A percentile compares a stretch with the other conserved stretches of the same genome.
Evolutionary conservation across 2,113 vertebrate species (phyloP).

Genomic region (Corythornis cristatus): DNA sequence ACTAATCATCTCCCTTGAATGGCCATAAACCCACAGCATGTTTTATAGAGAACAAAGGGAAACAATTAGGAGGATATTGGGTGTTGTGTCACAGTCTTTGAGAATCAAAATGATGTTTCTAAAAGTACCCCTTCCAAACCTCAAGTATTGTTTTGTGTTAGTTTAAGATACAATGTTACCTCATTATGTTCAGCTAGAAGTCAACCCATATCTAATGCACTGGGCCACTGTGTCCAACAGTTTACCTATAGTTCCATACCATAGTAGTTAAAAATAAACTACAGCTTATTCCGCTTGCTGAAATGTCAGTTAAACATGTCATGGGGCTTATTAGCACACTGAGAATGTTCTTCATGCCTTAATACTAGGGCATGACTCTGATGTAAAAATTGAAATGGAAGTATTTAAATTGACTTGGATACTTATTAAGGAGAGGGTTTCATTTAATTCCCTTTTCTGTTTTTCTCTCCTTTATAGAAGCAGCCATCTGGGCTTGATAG

Average conservation of each 20-base stretch:
- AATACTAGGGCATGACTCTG: constrained; percentile 55
- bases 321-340: constrained; percentile 48
- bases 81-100: not conserved
- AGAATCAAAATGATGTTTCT: not conserved
- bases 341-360: constrained; percentile 59
- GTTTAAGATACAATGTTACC: not conserved
- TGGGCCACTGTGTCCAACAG: not conserved
- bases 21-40: not conserved
- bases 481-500: constrained; percentile 58
- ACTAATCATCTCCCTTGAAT: not conserved
- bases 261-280: constrained; percentile 53
- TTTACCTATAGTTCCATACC: not conserved
- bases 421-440: constrained; percentile 54
- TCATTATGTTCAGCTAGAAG: constrained; percentile 4
- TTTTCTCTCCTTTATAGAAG: constrained; percentile 28
- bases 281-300: not conserved
- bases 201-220: not conserved
- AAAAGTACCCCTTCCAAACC: not conserved
- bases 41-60: not conserved
- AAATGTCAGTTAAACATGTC: constrained; percentile 42
- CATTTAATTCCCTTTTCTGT: constrained; percentile 53
- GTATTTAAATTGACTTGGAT: constrained; percentile 66
- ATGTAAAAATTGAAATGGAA: constrained; percentile 63
- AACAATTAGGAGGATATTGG: not conserved
- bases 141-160: not conserved